Percentiles rank a stretch among this genome's conserved stretches.
These are phyloP conservation scores for Syritta pipiens DNA, from an alignment of 2,888 invertebrate genomes.

Conservation along the genomic window DNA sequence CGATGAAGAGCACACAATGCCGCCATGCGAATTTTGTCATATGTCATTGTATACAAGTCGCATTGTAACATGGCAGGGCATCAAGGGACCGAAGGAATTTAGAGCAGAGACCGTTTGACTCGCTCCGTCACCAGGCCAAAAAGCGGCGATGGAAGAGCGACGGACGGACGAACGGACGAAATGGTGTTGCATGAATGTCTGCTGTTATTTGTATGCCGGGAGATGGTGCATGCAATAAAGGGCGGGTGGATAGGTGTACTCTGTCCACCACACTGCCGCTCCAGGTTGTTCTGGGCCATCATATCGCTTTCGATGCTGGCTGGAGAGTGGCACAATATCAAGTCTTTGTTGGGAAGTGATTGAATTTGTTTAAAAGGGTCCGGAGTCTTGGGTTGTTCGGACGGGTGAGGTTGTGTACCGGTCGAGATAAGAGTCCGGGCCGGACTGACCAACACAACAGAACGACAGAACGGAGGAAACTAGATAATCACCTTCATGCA, in stretches of 20 bases:
- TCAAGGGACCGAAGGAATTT: conserved; percentile 17
- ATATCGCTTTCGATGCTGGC: conserved; percentile 60
- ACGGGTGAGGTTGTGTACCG: conserved; percentile 23
- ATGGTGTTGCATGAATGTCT: background rate
- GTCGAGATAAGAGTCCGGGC: conserved; percentile 37
- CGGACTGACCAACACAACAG: conserved; percentile 10
- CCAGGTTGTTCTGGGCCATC: conserved; percentile 48
- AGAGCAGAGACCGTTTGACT: conserved; percentile 50
- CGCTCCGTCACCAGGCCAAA: conserved; percentile 33
- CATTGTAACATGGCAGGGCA: conserved; percentile 50
- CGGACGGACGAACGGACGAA: too few relatives aligned
- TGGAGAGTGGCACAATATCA: conserved; percentile 34
- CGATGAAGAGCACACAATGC: conserved; percentile 62
- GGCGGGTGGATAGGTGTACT: conserved; percentile 2
- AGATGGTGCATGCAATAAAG: conserved; percentile 17
- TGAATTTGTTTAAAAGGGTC: conserved; percentile 59
- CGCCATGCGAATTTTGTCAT: conserved; percentile 68
- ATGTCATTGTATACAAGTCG: conserved; percentile 68
- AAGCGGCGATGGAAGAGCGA: background rate
- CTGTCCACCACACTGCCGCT: conserved; percentile 23
- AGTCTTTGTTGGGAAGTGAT: conserved; percentile 60
- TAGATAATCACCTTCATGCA: conserved; percentile 51
- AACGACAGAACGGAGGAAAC: conserved; percentile 19
- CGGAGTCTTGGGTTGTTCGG: conserved; percentile 24
- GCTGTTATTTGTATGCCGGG: conserved; percentile 19